Evolutionary conservation across 2,797 vertebrate genomes (phyloP), one percentile per base, ranked within the genome.

Genomic region (Poeciliopsis infans): DNA sequence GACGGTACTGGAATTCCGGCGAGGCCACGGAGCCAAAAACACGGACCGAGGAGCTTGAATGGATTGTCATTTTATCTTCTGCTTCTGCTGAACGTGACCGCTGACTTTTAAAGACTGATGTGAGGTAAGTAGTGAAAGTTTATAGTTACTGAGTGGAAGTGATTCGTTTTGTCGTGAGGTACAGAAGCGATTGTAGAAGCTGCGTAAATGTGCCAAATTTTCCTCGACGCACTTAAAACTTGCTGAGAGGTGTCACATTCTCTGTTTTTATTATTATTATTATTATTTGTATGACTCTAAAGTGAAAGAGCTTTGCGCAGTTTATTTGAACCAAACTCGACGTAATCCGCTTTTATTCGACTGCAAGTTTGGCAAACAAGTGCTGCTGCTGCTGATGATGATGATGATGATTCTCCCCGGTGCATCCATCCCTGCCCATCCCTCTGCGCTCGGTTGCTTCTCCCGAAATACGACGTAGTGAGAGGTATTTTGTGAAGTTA

Each of bases 81-180:
- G 46, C 82, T 76, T 84, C 68, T 49, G 7, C 78, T 68, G 79
- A 33, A 55, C 72, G 53, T 76, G 73, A 81, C 74, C 47, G 74
- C 36, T 75, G 74, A 77, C 87, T 72, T 81, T 81, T 55, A 59
- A 20, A 66, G 75, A 69, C 72, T 76, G 49, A 61, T 28, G 79
- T 77, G 83, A 94, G 93, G 94, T 94, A 91, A 45, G 92, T 89
- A 45, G 74, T 20, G n/a, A 72, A 88, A 89, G 80, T 89, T 90
- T 83, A 51, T 10, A 18, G 36, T 57, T 79, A 70, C 75, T 31
- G 15, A 0, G 18, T 70, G 1, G 25, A 47, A 72, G 73, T 1
- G 43, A 69, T 84, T 25, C 55, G 18, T 74, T 68, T 43, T 1
- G 0, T 36, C 4, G 33, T 33, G 0, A 16, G 0, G n/a, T 66